Percentiles rank a stretch among this genome's conserved stretches.
phyloP scores from a whole-genome alignment of 1,140 invertebrate genomes.

The Drepana arcuata region DNA sequence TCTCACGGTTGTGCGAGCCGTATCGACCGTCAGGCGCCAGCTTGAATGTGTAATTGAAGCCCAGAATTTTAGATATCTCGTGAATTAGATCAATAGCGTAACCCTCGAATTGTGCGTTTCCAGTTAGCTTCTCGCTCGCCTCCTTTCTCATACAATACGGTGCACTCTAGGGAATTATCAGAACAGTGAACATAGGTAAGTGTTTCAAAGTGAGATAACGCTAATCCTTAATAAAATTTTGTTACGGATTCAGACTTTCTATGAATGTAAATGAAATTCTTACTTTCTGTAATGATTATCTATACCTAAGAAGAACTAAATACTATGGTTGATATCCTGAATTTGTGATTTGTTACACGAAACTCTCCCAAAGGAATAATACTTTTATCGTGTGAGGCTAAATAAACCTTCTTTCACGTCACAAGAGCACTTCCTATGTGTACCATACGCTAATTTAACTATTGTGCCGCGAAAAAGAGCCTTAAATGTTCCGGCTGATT shows the following conservation, averaged over 20 bases:
- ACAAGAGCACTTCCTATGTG: slow-evolving; percentile 12
- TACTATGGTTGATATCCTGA: too few relatives aligned
- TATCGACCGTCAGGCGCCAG: slow-evolving; percentile 87
- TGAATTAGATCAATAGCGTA: slow-evolving; percentile 90
- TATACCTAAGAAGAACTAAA: too few relatives aligned
- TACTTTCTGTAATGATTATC: too few relatives aligned
- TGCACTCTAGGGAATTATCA: slow-evolving; percentile 78
- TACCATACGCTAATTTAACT: slow-evolving; percentile 28
- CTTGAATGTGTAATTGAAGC: slow-evolving; percentile 92
- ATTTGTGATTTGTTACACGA: too few relatives aligned
- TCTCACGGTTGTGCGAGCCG: slow-evolving; percentile 83
- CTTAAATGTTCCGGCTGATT: too few relatives aligned
- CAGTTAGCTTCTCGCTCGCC: slow-evolving; percentile 83
- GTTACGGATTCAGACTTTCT: too few relatives aligned
- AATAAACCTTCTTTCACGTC: slow-evolving; percentile 17
- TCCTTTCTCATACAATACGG: slow-evolving; percentile 94
- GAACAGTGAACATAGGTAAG: slow-evolving; percentile 13
- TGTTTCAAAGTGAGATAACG: slow-evolving; percentile 13
- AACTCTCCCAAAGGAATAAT: too few relatives aligned
- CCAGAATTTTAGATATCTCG: slow-evolving; percentile 88
- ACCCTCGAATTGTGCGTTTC: slow-evolving; percentile 91
- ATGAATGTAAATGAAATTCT: too few relatives aligned
- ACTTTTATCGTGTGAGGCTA: slow-evolving; percentile 18
- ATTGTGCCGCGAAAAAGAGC: slow-evolving; percentile 26
- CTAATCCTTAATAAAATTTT: too few relatives aligned